phyloP scores from a whole-genome alignment of 2,888 invertebrate species.

The Disparrhopalites patrizii region DNA sequence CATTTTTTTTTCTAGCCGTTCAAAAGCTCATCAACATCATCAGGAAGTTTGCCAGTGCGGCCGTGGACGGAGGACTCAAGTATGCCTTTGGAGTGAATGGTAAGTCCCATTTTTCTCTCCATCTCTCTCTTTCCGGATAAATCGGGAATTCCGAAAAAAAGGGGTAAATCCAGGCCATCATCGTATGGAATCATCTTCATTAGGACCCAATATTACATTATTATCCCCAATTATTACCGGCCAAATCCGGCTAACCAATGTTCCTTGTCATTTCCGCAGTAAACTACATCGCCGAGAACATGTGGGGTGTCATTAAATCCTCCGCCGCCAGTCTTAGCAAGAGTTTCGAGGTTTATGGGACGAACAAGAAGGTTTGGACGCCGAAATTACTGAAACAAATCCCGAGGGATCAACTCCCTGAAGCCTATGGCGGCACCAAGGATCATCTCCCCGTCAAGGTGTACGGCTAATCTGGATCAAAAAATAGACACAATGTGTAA shows the following conservation, averaged over 20 bases:
- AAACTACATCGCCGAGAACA: conserved; percentile 1
- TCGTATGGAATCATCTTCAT: no score
- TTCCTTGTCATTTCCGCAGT: background rate
- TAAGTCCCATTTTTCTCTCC: no score
- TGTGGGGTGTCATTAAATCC: background rate
- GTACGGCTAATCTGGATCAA: background rate
- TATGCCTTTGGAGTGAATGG: conserved; percentile 2
- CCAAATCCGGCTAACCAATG: no score
- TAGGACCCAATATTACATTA: background rate
- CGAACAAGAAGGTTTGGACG: background rate
- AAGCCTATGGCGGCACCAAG: background rate
- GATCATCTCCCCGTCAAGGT: background rate
- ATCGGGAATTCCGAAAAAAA: no score
- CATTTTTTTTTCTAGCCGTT: background rate
- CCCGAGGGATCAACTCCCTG: background rate
- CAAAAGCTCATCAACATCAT: background rate
- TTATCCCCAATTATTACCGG: no score
- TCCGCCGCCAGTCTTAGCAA: background rate
- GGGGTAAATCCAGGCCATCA: no score
- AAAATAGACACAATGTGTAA: no score
- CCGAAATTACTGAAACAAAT: conserved; percentile 4
- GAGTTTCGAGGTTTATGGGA: background rate
- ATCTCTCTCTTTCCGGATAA: no score
- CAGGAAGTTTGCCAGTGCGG: background rate
- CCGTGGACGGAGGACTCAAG: background rate